These are phyloP conservation scores for Oreochromis tanganicae DNA, from an alignment of 2,113 vertebrate genomes.

Conservation along the genomic window DNA sequence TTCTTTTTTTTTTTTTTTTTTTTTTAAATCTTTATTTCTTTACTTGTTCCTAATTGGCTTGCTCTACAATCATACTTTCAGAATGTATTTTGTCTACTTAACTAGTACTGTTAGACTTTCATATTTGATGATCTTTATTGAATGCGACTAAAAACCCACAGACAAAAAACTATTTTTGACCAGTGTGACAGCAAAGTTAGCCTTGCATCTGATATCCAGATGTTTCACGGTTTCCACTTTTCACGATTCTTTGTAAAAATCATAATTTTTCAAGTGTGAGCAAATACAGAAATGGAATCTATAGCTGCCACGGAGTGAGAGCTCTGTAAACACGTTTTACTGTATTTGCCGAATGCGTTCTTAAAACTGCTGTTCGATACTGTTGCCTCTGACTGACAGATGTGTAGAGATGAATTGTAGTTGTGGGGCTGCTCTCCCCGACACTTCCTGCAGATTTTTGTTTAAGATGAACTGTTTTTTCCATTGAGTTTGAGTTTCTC, in stretches of 20 bases:
- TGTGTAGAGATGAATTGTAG: not conserved
- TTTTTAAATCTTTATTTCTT: too few relatives aligned
- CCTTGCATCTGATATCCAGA: not conserved
- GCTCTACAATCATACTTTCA: not conserved
- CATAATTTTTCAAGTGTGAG: not conserved
- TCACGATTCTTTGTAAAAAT: not conserved
- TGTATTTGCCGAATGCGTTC: not conserved
- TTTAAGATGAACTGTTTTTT: not conserved
- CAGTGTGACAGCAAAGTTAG: not conserved
- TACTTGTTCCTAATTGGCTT: not conserved
- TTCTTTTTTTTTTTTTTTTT: fast-evolving
- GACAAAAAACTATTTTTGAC: not conserved
- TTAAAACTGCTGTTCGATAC: not conserved
- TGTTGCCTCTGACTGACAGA: conserved; percentile 15
- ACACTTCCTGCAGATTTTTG: not conserved
- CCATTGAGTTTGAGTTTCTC: not conserved
- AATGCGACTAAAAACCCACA: not conserved
- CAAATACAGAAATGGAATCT: not conserved
- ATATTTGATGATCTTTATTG: not conserved
- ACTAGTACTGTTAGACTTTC: not conserved
- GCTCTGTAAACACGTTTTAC: not conserved
- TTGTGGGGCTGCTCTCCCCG: not conserved
- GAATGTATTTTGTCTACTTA: not conserved
- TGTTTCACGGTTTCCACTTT: not conserved
- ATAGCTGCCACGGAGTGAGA: not conserved